Conservation (phyloP, 1,140 invertebrate species). For the Thalassaphorura encarpata region DNA sequence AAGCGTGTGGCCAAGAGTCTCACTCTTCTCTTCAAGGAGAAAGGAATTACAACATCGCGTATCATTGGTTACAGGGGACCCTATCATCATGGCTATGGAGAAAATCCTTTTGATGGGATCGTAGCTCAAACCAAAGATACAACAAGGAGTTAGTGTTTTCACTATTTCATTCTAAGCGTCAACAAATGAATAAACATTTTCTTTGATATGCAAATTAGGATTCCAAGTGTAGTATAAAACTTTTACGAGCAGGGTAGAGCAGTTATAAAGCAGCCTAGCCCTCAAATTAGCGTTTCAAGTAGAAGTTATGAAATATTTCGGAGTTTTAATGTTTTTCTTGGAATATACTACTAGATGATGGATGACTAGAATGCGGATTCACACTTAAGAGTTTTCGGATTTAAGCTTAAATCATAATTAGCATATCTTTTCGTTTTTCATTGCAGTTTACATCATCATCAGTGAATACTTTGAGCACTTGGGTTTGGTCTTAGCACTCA, state of each 20-base stretch:
- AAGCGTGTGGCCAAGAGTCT: constrained; percentile 30
- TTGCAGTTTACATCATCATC: constrained; percentile 83
- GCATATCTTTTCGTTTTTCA: constrained; percentile 22
- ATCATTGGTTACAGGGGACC: constrained; percentile 42
- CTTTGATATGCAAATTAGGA: no score
- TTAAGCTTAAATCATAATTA: no score
- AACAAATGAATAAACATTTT: no score
- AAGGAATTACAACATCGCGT: constrained; percentile 11
- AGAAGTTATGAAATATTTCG: no score
- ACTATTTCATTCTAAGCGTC: no score
- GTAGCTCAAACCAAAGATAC: constrained; percentile 63
- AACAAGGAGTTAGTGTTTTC: constrained; percentile 74
- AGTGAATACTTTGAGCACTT: constrained; percentile 79
- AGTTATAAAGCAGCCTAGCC: no score
- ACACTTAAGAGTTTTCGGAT: no score
- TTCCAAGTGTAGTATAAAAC: no score
- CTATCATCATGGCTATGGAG: constrained; percentile 60
- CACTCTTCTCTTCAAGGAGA: constrained; percentile 19
- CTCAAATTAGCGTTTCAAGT: no score
- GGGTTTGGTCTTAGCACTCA: constrained; percentile 67
- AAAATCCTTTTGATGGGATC: constrained; percentile 69
- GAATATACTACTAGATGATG: background rate
- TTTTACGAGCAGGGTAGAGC: no score
- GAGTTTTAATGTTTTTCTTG: no score
- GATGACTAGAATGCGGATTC: background rate